A percentile compares a stretch with the other conserved stretches of the same genome.
Evolutionary conservation across 2,113 vertebrate species (phyloP).

Genomic region (Gymnorhina tibicen): DNA sequence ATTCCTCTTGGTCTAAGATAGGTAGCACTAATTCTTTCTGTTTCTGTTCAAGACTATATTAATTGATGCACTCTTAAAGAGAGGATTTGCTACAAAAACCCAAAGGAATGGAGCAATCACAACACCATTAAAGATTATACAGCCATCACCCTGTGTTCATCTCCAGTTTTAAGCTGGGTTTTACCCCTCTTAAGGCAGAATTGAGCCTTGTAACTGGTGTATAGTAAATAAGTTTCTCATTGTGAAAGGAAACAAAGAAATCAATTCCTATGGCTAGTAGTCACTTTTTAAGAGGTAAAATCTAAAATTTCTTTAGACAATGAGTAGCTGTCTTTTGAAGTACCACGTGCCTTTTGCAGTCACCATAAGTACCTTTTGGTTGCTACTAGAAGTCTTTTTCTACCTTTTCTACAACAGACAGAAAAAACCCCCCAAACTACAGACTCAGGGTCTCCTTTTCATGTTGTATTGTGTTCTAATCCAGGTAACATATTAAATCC

Average conservation of each 20-base stretch:
- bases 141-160: neutral
- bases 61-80: neutral
- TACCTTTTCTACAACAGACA: neutral
- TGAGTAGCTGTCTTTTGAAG: neutral
- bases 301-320: neutral
- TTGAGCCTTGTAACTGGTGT: neutral
- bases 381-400: neutral
- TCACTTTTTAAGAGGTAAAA: neutral
- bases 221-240: neutral
- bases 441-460: neutral
- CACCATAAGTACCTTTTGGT: neutral
- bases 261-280: neutral
- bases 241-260: neutral
- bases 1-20: neutral
- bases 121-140: neutral
- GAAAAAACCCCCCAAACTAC: neutral
- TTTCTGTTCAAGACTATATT: neutral
- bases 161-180: neutral
- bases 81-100: neutral
- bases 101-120: neutral
- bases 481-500: neutral
- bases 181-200: neutral
- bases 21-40: neutral
- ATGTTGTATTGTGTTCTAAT: neutral
- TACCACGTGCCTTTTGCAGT: neutral